Evolutionary conservation across 2,797 vertebrate genomes (phyloP).

Genomic region (Hafferia zeledoni): DNA sequence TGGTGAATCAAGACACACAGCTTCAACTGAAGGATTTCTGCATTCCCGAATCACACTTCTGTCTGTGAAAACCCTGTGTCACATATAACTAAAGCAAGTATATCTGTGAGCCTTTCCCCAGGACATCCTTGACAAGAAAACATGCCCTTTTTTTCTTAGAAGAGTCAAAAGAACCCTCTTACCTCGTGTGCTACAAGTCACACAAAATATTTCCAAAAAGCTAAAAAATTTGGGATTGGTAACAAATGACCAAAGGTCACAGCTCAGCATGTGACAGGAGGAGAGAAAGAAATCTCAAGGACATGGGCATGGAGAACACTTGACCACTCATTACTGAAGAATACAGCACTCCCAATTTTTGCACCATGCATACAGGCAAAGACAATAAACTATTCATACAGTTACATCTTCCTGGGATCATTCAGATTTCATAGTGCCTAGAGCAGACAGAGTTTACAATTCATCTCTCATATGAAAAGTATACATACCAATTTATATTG

Average conservation of each 20-base stretch:
- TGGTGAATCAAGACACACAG: background rate
- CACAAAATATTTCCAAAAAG: background rate
- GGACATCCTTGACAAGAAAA: background rate
- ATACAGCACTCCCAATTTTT: background rate
- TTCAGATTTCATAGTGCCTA: background rate
- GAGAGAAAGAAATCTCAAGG: background rate
- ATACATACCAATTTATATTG: background rate
- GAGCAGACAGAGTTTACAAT: background rate
- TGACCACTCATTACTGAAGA: background rate
- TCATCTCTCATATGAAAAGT: background rate
- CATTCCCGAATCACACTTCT: background rate
- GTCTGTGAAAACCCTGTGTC: background rate
- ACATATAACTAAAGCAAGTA: rapidly evolving
- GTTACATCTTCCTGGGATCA: background rate
- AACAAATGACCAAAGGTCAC: background rate
- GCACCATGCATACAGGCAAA: rapidly evolving
- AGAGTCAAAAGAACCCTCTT: background rate
- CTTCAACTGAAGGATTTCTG: background rate
- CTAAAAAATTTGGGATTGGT: background rate
- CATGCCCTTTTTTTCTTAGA: background rate
- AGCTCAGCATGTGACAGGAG: background rate
- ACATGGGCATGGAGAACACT: rapidly evolving
- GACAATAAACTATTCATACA: too few species aligned
- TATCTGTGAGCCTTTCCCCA: background rate
- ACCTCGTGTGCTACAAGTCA: background rate